phyloP scores from a whole-genome alignment of 2,888 invertebrate species.

The Folsomia manolachei region DNA sequence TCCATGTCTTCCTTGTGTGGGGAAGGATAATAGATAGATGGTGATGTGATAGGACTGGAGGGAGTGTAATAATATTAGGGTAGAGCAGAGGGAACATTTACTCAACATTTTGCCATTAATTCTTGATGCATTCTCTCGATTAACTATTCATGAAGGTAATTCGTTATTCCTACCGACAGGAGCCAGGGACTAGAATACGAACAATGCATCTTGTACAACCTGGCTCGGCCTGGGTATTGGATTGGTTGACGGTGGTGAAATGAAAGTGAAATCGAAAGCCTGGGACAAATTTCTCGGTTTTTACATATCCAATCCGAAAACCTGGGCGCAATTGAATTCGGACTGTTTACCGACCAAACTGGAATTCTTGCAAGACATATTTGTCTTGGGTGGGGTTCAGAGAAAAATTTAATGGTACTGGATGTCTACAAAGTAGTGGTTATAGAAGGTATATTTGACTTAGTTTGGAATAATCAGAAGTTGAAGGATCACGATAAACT shows the following conservation, averaged over 20 bases:
- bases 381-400: no score
- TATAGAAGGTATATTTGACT: no score
- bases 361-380: no score
- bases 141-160: background rate
- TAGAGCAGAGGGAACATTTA: background rate
- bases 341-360: no score
- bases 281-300: background rate
- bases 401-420: no score
- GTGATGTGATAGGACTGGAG: background rate
- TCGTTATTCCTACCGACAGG: background rate
- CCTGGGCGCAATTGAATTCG: no score
- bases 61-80: background rate
- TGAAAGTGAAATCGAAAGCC: background rate
- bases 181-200: background rate
- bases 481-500: conserved; percentile 18
- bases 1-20: background rate
- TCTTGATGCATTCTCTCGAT: background rate
- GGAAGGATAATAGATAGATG: background rate
- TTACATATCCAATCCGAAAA: no score
- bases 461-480: no score
- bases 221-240: background rate
- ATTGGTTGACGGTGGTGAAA: background rate
- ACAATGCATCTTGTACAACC: no score
- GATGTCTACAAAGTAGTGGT: no score
- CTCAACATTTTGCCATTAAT: background rate